Base-by-base conservation (phyloP, 2,113 vertebrate species). In the Zosterops japonicus region DNA sequence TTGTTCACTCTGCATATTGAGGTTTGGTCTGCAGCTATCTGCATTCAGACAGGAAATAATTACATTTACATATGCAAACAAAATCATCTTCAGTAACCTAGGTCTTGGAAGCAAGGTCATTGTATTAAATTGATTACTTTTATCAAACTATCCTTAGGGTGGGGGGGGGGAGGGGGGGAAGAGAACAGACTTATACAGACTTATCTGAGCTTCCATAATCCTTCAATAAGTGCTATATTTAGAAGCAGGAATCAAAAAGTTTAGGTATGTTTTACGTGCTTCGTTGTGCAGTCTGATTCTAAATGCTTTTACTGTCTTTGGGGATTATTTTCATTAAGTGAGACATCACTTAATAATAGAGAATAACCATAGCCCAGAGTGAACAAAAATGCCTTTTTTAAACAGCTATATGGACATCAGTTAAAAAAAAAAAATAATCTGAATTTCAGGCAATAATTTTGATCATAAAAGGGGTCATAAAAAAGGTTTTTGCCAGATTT, bases 21-120 rank as follows among this genome's bases (percentile, higher is more conserved):
- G 64, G 59, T 84, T 79, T 89, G 75, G 74, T 89, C 92, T 96
- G 74, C 60, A 84, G 60, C 69, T 80, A 46, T 87, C 85, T 76
- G 47, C 79, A 75, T 83, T 91, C 82, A 94, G 82, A 84, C 39
- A 91, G 76, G 82, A 93, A 96, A 94, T 96, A 96, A 96, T 97
- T 96, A 64, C 96, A 97, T 97, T 97, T 96, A 83, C 95, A 96
- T 97, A 96, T 95, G 95, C 95, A 97, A 96, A 97, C 28, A 33
- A 87, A 94, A 94, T 97, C 86, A 96, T 90, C 57, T 81, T 61
- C 44, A 70, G 36, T 95, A 96, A 96, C 96, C 96, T 96, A 87
- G 84, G 89, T 92, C 41, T 78, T 70, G 63, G 92, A 95, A 96
- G 36, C 82, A 96, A 96, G 90, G 87, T 94, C 95, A 52, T 71